Evolutionary conservation across 23 tunicate genomes (phyloP), one percentile per base, ranked within the genome.

Genomic region (Styela clava): DNA sequence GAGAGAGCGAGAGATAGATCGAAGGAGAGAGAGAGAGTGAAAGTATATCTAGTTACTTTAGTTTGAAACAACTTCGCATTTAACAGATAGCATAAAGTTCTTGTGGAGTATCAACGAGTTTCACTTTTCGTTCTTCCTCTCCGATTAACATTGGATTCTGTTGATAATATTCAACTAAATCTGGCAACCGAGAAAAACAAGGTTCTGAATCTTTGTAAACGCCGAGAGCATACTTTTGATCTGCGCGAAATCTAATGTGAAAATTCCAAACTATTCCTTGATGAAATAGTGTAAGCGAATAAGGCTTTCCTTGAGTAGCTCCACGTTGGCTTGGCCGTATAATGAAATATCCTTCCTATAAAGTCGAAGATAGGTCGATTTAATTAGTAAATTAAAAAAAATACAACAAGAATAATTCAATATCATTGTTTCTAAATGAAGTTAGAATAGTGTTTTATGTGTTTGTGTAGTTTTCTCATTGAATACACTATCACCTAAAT

Each of bases 301-400:
- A 93, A 16, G 93, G 93, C 34, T 76, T 84, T 16, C 62, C 73
- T 2, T 81, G 26, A 2, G 68, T 83, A 20, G 79, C 83, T n/a
- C 89, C 82, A 30, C 78, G 52, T 16, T 1, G n/a, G 74, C 98
- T 87, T 52, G 85, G 91, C 1, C 98, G 83, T 21, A 93, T 81
- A 64, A 93, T 74, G 61, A 93, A 93, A 68, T 72, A 78, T 32
- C 97, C 90, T 78, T 91, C 97, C 97, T 91, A 87, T 23, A 74
- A 71, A 61, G 31, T 30, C 30, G n/a, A n/a, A n/a, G n/a, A n/a
- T n/a, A n/a, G n/a, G n/a, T n/a, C n/a, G n/a, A n/a, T n/a, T 31
- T n/a, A 68, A 16, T 0, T 25, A 29, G 31, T 16, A 61, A 24
- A 24, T 22, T 24, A 25, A 69, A 69, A 69, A 69, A 24, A 24